Base-by-base conservation (phyloP, 2,888 invertebrate genomes). In the Yponomeuta plumbellus region DNA sequence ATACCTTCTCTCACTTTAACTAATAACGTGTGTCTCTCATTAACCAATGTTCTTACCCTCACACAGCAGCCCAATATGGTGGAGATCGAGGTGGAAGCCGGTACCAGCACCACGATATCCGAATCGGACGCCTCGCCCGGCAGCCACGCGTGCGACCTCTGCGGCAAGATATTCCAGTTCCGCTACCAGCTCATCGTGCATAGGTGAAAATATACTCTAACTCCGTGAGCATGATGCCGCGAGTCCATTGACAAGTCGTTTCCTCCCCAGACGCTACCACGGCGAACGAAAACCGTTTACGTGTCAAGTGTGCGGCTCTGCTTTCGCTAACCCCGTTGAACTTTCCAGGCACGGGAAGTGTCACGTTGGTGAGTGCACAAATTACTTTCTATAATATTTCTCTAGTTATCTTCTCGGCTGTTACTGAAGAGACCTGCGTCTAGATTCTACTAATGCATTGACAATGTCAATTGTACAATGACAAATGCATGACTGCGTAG, bases 181-280 rank as follows among this genome's bases (percentile, higher is more conserved):
- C 94, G 96, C 68, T 97, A 97, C 85, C 97, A 97, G 80, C 92
- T 97, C 68, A 97, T 97, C 75, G 96, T 97, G 59, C 97, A 97
- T 86, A 92, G 93, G 91, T 90, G 86, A 22, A 59, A 59, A 52
- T 73, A 67, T 34, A 44, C 3, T 67, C 34, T 22, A 22, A 23
- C 34, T 13, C 34, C 39, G 17, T 62, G 21, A 59, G 22, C 21
- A 22, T 59, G 11, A 6, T 59, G 23, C 59, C 59, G 21, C 59
- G 22, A 22, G 21, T 23, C 59, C 59, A 52, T 52, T 52, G 44
- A 52, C 17, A 13, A 13, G 61, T 21, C 62, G 39, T 57, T 20
- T 66, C 64, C 67, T 70, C 69, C 73, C n/a, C 79, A 93, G 96
- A 76, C 94, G 97, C 74, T 97, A 97, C 84, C 97, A 97, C 76